Percentiles rank a stretch among this genome's conserved stretches.
phyloP scores from a whole-genome alignment of 1,140 invertebrate species.

The Cyclina sinensis region DNA sequence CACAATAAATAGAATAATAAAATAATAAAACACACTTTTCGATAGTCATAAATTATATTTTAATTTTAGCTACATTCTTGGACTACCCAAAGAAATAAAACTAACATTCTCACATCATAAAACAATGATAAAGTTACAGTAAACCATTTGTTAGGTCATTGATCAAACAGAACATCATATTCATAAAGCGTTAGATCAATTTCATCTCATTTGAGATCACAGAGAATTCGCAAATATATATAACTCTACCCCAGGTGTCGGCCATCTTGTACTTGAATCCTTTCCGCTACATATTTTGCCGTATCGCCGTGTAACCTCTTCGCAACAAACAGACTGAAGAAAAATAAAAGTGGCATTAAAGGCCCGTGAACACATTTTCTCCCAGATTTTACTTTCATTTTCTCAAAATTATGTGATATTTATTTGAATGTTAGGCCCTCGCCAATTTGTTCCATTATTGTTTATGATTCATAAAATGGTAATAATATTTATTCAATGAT shows the following conservation, averaged over 20 bases:
- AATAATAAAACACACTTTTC: slow-evolving; percentile 39
- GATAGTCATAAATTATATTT: slow-evolving; percentile 46
- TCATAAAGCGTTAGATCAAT: slow-evolving; percentile 23
- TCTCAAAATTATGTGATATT: slow-evolving; percentile 53
- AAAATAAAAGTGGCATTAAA: slow-evolving; percentile 54
- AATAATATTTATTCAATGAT: slow-evolving; percentile 24
- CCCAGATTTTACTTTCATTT: slow-evolving; percentile 46
- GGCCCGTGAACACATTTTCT: slow-evolving; percentile 39
- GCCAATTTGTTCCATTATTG: slow-evolving; percentile 63
- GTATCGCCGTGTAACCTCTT: background rate
- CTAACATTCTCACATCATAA: slow-evolving; percentile 36
- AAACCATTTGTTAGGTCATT: slow-evolving; percentile 53
- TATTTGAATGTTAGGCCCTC: slow-evolving; percentile 53
- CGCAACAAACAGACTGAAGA: slow-evolving; percentile 3
- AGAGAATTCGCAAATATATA: slow-evolving; percentile 47
- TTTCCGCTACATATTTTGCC: background rate
- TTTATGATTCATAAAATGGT: slow-evolving; percentile 58
- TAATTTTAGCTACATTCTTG: slow-evolving; percentile 19
- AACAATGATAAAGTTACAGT: slow-evolving; percentile 53
- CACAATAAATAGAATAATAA: slow-evolving; percentile 43
- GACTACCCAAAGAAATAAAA: slow-evolving; percentile 50
- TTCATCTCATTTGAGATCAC: background rate
- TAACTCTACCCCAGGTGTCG: slow-evolving; percentile 25
- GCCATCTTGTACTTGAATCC: background rate
- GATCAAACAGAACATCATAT: slow-evolving; percentile 60